Conservation (phyloP, 1,140 invertebrate genomes). For the Temnothorax longispinosus region DNA sequence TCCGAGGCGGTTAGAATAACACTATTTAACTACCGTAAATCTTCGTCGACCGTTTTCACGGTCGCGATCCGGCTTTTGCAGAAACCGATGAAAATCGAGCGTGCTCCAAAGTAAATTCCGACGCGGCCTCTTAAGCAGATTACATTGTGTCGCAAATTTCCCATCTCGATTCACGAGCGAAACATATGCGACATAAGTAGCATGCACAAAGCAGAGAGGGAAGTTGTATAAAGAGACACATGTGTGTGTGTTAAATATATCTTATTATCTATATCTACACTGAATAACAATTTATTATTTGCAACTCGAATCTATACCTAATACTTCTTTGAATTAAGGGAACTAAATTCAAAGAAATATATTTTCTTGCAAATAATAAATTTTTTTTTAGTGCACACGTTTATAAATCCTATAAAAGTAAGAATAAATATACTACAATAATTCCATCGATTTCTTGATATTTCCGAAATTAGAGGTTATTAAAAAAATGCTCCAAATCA, state of each 20-base stretch:
- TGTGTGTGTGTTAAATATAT: neutral
- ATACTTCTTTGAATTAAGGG: too few relatives aligned
- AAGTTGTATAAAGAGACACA: neutral
- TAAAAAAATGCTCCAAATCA: neutral
- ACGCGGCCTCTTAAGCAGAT: slow-evolving; percentile 55
- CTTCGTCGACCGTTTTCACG: neutral
- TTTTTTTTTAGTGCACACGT: neutral
- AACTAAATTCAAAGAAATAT: too few relatives aligned
- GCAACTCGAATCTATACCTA: too few relatives aligned
- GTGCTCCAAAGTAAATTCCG: slow-evolving; percentile 9
- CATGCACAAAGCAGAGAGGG: neutral
- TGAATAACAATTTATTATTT: too few relatives aligned
- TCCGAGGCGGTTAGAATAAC: slow-evolving; percentile 66
- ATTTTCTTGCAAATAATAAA: too few relatives aligned
- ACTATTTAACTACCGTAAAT: slow-evolving; percentile 69
- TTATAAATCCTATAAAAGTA: neutral
- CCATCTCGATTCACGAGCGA: neutral
- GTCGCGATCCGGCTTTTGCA: slow-evolving; percentile 45
- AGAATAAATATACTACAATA: neutral
- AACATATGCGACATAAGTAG: slow-evolving; percentile 31
- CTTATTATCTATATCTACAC: neutral
- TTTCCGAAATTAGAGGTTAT: neutral
- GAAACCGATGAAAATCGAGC: slow-evolving; percentile 48
- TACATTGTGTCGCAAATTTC: slow-evolving; percentile 35
- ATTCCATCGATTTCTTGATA: neutral